Percentiles rank a stretch among this genome's conserved stretches.
Conservation (phyloP, 2,888 invertebrate species). For the Stenolophus ochropezus region DNA sequence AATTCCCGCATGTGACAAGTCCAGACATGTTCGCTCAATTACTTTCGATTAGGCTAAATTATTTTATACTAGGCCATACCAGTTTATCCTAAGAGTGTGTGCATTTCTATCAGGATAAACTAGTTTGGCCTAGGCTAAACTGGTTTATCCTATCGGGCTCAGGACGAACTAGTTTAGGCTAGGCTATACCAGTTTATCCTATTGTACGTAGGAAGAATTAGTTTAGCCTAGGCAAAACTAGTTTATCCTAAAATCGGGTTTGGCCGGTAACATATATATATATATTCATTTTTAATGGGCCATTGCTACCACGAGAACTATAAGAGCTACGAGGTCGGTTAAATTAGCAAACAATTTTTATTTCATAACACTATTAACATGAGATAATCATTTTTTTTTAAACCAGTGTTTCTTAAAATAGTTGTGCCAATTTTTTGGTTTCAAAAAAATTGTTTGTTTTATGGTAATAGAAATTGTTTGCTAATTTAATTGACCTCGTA, state of each 20-base stretch:
- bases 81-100: background rate
- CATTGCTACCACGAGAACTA: too few relatives aligned
- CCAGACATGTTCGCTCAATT: background rate
- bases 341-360: too few relatives aligned
- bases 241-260: background rate
- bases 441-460: too few relatives aligned
- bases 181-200: background rate
- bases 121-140: background rate
- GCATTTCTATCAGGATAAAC: background rate
- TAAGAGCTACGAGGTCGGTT: too few relatives aligned
- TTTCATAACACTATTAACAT: too few relatives aligned
- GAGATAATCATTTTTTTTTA: too few relatives aligned
- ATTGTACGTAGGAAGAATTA: background rate
- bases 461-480: too few relatives aligned
- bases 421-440: too few relatives aligned
- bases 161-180: background rate
- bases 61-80: background rate
- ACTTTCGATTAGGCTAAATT: background rate
- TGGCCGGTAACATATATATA: background rate
- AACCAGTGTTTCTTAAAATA: too few relatives aligned
- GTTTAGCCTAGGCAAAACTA: background rate
- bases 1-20: background rate
- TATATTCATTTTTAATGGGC: too few relatives aligned
- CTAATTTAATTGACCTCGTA: too few relatives aligned
- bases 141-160: background rate